Percentiles rank a stretch among this genome's conserved stretches.
Conservation (phyloP, 2,888 invertebrate genomes). For the Camptogramma bilineatum region DNA sequence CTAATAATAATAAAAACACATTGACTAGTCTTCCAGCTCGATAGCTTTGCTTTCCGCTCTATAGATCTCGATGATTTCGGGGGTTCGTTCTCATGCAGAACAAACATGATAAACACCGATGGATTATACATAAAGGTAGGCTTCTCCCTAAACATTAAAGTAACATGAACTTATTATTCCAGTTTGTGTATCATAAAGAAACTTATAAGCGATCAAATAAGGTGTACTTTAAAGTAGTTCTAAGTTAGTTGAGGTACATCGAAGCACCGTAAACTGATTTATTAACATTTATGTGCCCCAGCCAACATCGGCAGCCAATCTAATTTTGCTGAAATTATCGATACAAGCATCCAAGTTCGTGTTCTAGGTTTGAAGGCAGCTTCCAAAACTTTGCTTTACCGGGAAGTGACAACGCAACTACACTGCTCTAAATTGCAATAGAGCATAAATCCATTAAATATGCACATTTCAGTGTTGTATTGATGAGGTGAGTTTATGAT, state of each 20-base stretch:
- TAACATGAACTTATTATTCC: no score
- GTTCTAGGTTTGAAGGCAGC: not conserved
- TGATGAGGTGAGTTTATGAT: no score
- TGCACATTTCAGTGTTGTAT: not conserved
- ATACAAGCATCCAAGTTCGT: not conserved
- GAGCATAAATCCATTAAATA: not conserved
- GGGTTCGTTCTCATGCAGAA: no score
- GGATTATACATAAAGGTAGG: no score
- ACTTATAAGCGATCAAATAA: no score
- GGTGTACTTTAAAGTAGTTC: not conserved
- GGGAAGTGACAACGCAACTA: not conserved
- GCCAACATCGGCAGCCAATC: not conserved
- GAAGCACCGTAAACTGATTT: not conserved
- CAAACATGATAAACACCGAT: no score
- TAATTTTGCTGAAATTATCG: constrained; percentile 4
- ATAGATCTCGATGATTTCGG: no score
- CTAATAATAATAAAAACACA: no score
- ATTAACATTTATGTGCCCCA: not conserved
- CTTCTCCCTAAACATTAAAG: no score
- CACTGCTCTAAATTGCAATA: not conserved
- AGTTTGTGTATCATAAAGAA: no score
- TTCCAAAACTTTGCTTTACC: not conserved
- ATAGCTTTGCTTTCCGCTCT: no score
- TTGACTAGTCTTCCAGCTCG: no score
- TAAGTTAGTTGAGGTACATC: not conserved